Conservation (phyloP, 2,113 vertebrate genomes). For the Archilochus colubris region DNA sequence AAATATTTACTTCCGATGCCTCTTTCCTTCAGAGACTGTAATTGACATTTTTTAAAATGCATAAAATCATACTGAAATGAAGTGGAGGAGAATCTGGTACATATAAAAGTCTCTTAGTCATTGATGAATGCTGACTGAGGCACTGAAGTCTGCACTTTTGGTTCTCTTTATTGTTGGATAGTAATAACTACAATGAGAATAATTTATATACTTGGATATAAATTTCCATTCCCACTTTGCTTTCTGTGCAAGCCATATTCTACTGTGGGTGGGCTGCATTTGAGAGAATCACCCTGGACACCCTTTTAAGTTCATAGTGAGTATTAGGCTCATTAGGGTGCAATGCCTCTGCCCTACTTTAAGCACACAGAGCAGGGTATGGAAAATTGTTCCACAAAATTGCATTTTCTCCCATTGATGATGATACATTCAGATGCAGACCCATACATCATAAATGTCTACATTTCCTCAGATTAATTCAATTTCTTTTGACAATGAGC, state of each 20-base stretch:
- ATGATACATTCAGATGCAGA: neutral
- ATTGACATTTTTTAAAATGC: neutral
- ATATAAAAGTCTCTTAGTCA: neutral
- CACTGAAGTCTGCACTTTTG: neutral
- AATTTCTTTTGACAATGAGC: neutral
- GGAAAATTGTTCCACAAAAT: neutral
- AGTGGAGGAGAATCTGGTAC: neutral
- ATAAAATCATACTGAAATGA: neutral
- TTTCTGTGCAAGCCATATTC: neutral
- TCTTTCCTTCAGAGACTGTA: neutral
- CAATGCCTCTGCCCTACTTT: neutral
- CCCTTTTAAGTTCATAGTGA: neutral
- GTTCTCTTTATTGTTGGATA: neutral
- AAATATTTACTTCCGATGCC: neutral
- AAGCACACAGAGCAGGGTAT: accelerated
- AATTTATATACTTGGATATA: neutral
- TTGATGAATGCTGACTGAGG: neutral
- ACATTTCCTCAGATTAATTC: neutral
- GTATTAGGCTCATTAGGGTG: accelerated
- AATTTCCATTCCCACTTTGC: neutral
- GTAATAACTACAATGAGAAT: neutral
- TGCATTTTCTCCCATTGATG: neutral
- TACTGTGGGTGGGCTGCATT: neutral
- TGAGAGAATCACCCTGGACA: neutral
- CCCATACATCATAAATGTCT: neutral